Conservation (phyloP, 2,888 invertebrate genomes). For the Linnaemya vulpina region DNA sequence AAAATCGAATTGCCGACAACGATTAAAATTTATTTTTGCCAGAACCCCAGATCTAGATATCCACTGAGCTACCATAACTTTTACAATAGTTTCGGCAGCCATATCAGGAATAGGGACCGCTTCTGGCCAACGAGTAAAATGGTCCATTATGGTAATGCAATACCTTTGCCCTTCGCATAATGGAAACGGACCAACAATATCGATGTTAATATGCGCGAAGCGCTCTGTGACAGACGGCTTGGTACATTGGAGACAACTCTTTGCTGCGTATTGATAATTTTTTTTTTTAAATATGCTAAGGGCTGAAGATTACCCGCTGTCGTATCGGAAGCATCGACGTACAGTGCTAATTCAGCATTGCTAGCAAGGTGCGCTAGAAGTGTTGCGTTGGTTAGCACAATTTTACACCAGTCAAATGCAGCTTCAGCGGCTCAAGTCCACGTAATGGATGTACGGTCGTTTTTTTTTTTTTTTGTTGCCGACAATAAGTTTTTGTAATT, state of each 20-base stretch:
- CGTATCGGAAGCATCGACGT: conserved; percentile 63
- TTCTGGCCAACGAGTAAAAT: too few species aligned
- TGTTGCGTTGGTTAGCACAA: not conserved
- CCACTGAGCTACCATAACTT: conserved; percentile 12
- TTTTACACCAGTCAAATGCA: conserved; percentile 51
- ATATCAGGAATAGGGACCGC: too few species aligned
- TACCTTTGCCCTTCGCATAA: too few species aligned
- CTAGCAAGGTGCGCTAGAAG: conserved; percentile 1
- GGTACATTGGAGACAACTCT: not conserved
- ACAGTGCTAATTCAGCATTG: conserved; percentile 38
- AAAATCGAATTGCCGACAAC: conserved; percentile 49
- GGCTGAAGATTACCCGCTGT: too few species aligned
- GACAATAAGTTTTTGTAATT: too few species aligned
- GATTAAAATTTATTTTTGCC: conserved; percentile 6
- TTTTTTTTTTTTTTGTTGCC: conserved; percentile 20
- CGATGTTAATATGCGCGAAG: too few species aligned
- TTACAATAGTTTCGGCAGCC: too few species aligned
- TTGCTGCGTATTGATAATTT: not conserved
- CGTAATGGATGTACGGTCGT: not conserved
- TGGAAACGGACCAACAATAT: too few species aligned
- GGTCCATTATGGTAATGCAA: too few species aligned
- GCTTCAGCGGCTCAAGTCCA: conserved; percentile 51
- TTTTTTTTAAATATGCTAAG: too few species aligned
- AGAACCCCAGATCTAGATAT: conserved; percentile 52
- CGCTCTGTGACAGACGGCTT: too few species aligned